phyloP scores from a whole-genome alignment of 2,113 vertebrate species.

The Microcebus ravelobensis region DNA sequence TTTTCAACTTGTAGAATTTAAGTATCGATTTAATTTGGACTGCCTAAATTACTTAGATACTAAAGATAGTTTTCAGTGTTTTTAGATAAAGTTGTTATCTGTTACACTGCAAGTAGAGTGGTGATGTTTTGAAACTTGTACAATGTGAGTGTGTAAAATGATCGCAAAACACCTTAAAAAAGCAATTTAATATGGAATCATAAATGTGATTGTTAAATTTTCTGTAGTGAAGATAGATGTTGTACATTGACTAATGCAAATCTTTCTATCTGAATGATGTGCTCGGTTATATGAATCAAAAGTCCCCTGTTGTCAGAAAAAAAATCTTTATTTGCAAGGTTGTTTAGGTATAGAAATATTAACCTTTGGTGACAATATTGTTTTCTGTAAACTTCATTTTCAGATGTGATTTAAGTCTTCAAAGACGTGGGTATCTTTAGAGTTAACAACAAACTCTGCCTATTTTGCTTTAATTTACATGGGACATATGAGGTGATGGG shows the following conservation, averaged over 20 bases:
- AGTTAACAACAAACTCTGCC: neutral
- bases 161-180: neutral
- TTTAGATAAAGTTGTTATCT: slow-evolving; percentile 23
- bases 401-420: neutral
- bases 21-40: slow-evolving; percentile 16
- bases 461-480: neutral
- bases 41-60: neutral
- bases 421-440: slow-evolving; percentile 5
- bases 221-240: neutral
- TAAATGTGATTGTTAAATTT: neutral
- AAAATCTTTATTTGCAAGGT: slow-evolving; percentile 30
- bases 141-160: neutral
- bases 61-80: neutral
- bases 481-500: neutral
- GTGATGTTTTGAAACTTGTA: neutral
- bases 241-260: neutral
- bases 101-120: neutral
- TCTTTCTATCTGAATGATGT: neutral
- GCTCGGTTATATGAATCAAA: slow-evolving; percentile 15
- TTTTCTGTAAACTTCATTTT: slow-evolving; percentile 3
- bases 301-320: neutral
- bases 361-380: neutral
- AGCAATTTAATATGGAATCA: neutral
- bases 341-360: neutral
- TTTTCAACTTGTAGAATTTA: slow-evolving; percentile 15